These are phyloP conservation scores for Conus betulinus DNA, from an alignment of 1,140 invertebrate genomes.

Conservation along the genomic window DNA sequence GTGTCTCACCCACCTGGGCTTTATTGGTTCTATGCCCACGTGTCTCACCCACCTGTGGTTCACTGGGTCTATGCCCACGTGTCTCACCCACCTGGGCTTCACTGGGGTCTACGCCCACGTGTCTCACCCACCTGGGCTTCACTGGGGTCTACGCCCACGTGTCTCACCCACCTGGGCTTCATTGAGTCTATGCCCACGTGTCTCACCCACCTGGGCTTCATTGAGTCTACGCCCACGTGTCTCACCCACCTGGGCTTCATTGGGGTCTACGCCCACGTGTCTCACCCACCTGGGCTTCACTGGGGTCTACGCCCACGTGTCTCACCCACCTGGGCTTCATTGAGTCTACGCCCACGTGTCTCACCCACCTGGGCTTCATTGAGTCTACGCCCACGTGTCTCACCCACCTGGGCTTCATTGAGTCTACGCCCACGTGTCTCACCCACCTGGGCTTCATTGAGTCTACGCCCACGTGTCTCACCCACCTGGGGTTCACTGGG, in stretches of 20 bases:
- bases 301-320: no score
- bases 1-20: no score
- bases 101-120: neutral
- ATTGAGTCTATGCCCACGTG: neutral
- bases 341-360: neutral
- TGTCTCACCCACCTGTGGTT: neutral
- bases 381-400: neutral
- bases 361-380: conserved; percentile 7
- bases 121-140: no score
- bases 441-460: no score
- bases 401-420: neutral
- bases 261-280: neutral
- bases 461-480: no score
- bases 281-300: no score
- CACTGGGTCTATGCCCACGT: neutral
- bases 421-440: neutral
- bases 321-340: no score
- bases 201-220: neutral
- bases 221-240: neutral
- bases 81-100: neutral
- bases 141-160: no score
- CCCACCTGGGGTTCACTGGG: no score
- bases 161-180: no score
- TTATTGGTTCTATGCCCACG: neutral
- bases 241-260: neutral